These are phyloP conservation scores for Artibeus lituratus DNA, from an alignment of 2,797 vertebrate species.

Conservation along the genomic window DNA sequence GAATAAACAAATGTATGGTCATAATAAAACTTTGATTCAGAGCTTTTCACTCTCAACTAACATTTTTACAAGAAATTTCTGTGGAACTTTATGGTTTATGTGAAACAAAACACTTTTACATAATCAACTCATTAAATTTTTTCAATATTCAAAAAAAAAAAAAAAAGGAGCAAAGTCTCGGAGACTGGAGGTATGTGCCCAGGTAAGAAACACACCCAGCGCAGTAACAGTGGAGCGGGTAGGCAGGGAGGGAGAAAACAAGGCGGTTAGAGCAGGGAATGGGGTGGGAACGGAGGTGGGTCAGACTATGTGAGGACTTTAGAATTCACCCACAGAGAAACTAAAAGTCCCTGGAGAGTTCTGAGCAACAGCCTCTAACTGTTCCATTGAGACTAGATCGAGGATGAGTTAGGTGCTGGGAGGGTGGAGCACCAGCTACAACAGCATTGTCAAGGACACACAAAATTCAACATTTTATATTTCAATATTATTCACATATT, in stretches of 20 bases:
- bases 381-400: background rate
- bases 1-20: background rate
- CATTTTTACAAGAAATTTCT: background rate
- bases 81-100: background rate
- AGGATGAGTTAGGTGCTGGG: background rate
- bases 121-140: background rate
- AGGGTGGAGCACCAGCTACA: background rate
- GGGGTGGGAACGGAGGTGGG: too few species aligned
- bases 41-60: background rate
- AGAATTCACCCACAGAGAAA: background rate
- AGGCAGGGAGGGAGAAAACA: background rate
- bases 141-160: background rate
- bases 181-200: background rate
- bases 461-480: background rate
- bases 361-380: background rate
- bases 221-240: too few species aligned
- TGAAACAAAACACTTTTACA: background rate
- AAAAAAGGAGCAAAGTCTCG: background rate
- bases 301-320: background rate
- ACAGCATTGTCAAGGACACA: background rate
- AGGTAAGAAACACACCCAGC: background rate
- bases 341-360: background rate
- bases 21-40: background rate
- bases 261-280: background rate
- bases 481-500: background rate